Evolutionary conservation across 2,888 invertebrate genomes (phyloP).

Genomic region (Philopedon plagiatum): DNA sequence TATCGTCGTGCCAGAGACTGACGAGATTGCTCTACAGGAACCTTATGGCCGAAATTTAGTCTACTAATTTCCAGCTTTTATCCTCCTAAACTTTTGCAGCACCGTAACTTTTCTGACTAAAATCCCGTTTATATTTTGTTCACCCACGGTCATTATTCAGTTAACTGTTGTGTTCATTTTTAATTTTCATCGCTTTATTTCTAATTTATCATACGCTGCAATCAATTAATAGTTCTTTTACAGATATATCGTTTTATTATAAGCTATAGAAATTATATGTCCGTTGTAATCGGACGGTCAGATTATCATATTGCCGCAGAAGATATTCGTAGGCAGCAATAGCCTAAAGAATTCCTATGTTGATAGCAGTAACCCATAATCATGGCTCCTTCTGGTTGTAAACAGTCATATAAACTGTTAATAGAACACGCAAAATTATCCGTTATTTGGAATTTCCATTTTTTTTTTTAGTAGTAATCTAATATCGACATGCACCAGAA

Average conservation of each 20-base stretch:
- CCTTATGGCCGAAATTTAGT: too few relatives aligned
- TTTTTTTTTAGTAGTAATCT: not conserved
- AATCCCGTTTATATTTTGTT: too few relatives aligned
- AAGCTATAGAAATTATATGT: not conserved
- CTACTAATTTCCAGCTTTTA: too few relatives aligned
- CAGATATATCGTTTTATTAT: not conserved
- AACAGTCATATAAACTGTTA: not conserved
- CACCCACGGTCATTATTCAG: too few relatives aligned
- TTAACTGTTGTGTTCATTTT: not conserved
- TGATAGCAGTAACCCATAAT: slow-evolving; percentile 5
- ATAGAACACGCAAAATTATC: not conserved
- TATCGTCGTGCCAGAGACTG: too few relatives aligned
- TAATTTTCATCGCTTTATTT: not conserved
- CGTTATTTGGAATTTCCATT: slow-evolving; percentile 4
- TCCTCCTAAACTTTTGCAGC: too few relatives aligned
- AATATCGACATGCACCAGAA: not conserved
- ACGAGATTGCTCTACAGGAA: too few relatives aligned
- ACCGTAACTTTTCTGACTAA: too few relatives aligned
- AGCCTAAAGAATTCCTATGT: not conserved
- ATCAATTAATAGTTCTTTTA: not conserved
- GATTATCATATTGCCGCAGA: slow-evolving; percentile 10
- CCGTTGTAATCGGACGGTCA: not conserved
- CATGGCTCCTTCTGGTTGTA: slow-evolving; percentile 8
- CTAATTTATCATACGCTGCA: not conserved
- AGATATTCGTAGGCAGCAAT: slow-evolving; percentile 1